These are phyloP conservation scores for Onychostoma macrolepis DNA, from an alignment of 2,113 vertebrate genomes.

Conservation along the genomic window DNA sequence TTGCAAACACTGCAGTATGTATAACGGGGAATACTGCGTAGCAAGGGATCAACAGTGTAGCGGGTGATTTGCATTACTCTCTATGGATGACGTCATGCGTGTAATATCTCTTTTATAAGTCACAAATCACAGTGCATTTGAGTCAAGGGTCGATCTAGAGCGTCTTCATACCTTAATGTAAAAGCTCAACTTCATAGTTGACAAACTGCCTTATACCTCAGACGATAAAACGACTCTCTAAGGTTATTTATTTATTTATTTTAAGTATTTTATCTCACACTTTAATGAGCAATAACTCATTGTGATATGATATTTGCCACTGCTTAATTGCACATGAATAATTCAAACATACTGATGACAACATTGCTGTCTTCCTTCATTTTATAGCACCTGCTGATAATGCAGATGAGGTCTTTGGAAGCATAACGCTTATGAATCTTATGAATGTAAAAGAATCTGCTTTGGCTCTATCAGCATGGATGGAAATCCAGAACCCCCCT, in stretches of 20 bases:
- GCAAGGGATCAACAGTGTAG: neutral
- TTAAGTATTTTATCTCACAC: constrained; percentile 4
- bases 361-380: constrained; percentile 27
- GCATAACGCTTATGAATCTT: constrained; percentile 23
- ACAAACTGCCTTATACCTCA: neutral
- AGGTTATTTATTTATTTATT: constrained; percentile 17
- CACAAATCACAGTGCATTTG: constrained; percentile 18
- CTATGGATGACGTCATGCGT: neutral
- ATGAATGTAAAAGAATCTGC: constrained; percentile 33
- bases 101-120: neutral
- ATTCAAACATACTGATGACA: constrained; percentile 37
- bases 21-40: neutral
- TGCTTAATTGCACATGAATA: constrained; percentile 27
- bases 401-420: constrained; percentile 37
- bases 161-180: constrained; percentile 26
- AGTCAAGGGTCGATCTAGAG: neutral
- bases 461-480: constrained; percentile 21
- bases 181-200: neutral
- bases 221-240: neutral
- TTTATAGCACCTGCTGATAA: constrained; percentile 45
- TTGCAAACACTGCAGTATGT: neutral
- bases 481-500: neutral
- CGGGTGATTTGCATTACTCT: neutral
- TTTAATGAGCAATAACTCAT: constrained; percentile 39
- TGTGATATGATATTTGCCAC: constrained; percentile 27